Conservation (phyloP, 2,888 invertebrate genomes). For the Tetropium fuscum region DNA sequence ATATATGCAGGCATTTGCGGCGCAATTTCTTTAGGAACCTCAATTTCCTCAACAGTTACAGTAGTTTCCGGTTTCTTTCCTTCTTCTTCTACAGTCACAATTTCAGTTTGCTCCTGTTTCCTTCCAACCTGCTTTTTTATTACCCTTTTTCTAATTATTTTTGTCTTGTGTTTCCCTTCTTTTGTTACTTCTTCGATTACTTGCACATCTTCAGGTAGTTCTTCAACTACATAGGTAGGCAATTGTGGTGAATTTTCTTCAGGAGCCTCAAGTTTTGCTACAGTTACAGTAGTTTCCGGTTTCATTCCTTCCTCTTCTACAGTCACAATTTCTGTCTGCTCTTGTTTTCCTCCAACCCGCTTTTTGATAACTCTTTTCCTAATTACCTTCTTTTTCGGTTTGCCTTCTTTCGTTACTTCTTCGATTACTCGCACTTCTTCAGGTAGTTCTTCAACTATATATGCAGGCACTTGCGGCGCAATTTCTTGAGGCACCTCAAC, state of each 20-base stretch:
- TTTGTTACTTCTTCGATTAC: constrained; percentile 36
- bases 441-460: constrained; percentile 46
- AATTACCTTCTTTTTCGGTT: constrained; percentile 49
- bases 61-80: constrained; percentile 55
- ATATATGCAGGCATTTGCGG: constrained; percentile 49
- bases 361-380: constrained; percentile 63
- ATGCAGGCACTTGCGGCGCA: constrained; percentile 31
- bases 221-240: constrained; percentile 38
- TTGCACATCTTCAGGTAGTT: constrained; percentile 50
- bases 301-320: constrained; percentile 63
- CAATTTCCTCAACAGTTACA: constrained; percentile 53
- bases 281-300: constrained; percentile 57
- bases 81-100: constrained; percentile 61
- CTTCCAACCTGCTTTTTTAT: constrained; percentile 52
- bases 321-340: constrained; percentile 63
- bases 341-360: constrained; percentile 56
- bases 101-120: constrained; percentile 53
- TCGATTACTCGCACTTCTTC: constrained; percentile 45
- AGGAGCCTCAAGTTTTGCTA: constrained; percentile 43
- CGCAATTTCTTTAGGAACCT: constrained; percentile 48
- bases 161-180: constrained; percentile 53
- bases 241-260: constrained; percentile 47
- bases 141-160: constrained; percentile 55
- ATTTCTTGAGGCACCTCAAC: constrained; percentile 49
- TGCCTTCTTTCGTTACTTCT: constrained; percentile 40